Percentiles rank a stretch among this genome's conserved stretches.
Evolutionary conservation across 2,888 invertebrate species (phyloP).

Genomic region (Andrena dorsata): DNA sequence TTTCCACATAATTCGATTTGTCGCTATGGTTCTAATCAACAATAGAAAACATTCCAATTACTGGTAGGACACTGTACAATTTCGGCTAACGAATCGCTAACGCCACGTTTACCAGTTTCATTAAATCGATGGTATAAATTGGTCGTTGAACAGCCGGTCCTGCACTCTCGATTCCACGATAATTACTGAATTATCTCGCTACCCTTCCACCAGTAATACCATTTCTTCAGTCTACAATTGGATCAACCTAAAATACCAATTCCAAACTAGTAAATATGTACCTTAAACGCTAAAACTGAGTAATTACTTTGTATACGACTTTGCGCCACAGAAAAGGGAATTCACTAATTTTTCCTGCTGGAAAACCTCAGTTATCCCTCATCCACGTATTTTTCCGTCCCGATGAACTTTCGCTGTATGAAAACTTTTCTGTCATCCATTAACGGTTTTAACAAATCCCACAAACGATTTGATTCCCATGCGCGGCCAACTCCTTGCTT

Average conservation of each 20-base stretch:
- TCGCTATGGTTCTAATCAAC: conserved; percentile 3
- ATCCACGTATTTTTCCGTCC: neutral
- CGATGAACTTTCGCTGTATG: too few relatives aligned
- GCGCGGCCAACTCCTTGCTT: neutral
- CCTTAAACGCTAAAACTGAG: too few relatives aligned
- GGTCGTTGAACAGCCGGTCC: neutral
- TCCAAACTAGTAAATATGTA: too few relatives aligned
- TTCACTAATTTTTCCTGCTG: too few relatives aligned
- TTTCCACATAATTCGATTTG: neutral
- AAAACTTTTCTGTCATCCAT: too few relatives aligned
- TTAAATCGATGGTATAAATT: conserved; percentile 29
- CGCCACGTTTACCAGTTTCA: conserved; percentile 13
- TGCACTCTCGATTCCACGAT: conserved; percentile 9
- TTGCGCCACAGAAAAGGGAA: too few relatives aligned
- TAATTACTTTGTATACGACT: too few relatives aligned
- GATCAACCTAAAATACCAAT: neutral
- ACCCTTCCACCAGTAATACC: conserved; percentile 14
- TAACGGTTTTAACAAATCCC: neutral
- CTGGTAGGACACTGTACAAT: neutral
- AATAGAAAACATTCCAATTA: neutral
- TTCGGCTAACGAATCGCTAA: conserved; percentile 27
- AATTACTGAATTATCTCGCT: conserved; percentile 28
- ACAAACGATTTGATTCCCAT: neutral
- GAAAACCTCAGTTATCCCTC: too few relatives aligned
- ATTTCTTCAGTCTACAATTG: neutral